phyloP scores from a whole-genome alignment of 2,888 invertebrate species.

The Andrena bicolor region DNA sequence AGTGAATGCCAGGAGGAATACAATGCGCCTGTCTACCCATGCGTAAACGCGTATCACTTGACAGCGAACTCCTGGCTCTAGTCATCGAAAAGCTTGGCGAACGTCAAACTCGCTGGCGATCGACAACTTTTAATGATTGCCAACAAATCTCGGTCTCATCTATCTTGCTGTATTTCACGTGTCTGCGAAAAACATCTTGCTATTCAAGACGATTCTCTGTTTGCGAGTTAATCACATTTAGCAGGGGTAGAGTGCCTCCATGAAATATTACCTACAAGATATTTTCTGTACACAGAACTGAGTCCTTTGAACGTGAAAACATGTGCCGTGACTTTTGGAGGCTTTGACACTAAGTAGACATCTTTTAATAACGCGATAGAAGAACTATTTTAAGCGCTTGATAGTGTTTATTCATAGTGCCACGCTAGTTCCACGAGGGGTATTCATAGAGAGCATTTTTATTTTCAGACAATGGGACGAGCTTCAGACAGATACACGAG shows the following conservation, averaged over 20 bases:
- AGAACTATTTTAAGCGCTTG: conserved; percentile 15
- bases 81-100: conserved; percentile 21
- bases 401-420: conserved; percentile 10
- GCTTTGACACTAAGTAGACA: background rate
- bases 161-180: background rate
- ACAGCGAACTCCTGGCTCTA: conserved; percentile 18
- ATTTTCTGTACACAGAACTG: background rate
- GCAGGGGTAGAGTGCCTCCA: background rate
- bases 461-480: background rate
- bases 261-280: background rate
- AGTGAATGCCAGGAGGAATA: conserved; percentile 49
- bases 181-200: background rate
- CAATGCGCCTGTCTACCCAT: conserved; percentile 54
- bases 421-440: conserved; percentile 5
- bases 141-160: background rate
- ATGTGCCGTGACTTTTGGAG: background rate
- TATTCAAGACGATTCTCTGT: background rate
- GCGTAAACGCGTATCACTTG: conserved; percentile 53
- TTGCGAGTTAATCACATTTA: background rate
- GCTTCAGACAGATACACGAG: too few species aligned
- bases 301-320: too few species aligned
- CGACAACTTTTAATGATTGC: background rate
- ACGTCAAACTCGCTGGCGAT: conserved; percentile 1
- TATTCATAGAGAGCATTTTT: conserved; percentile 15
- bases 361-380: background rate